Conservation (phyloP, 2,113 vertebrate species). For the Xiphophorus hellerii region DNA sequence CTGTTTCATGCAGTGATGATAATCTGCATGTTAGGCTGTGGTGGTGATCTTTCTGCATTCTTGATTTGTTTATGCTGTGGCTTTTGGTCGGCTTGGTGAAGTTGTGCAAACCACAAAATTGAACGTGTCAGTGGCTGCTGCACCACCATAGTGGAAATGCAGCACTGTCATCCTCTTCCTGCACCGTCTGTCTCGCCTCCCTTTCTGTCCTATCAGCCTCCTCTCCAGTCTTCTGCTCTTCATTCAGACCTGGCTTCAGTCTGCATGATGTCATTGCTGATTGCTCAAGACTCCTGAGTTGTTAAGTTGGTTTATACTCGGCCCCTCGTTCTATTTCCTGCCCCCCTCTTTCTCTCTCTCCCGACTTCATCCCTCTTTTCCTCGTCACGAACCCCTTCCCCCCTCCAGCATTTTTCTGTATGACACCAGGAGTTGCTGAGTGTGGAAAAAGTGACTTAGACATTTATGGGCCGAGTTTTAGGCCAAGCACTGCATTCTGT, state of each 20-base stretch:
- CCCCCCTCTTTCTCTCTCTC: slow-evolving; percentile 19
- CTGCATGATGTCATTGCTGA: slow-evolving; percentile 67
- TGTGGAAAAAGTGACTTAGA: slow-evolving; percentile 72
- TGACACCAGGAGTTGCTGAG: slow-evolving; percentile 61
- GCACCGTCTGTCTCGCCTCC: slow-evolving; percentile 10
- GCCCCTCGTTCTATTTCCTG: slow-evolving; percentile 18
- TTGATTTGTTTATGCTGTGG: slow-evolving; percentile 18
- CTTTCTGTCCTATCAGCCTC: slow-evolving; percentile 25
- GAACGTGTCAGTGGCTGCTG: slow-evolving; percentile 47
- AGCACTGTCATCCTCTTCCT: slow-evolving; percentile 64
- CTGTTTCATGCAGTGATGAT: slow-evolving; percentile 3
- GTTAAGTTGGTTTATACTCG: slow-evolving; percentile 56
- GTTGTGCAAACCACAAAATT: slow-evolving; percentile 40
- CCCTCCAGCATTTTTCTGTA: slow-evolving; percentile 51
- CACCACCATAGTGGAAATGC: slow-evolving; percentile 55
- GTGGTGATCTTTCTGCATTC: slow-evolving; percentile 23
- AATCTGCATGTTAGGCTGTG: slow-evolving; percentile 10
- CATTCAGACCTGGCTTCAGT: slow-evolving; percentile 29
- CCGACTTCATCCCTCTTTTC: slow-evolving; percentile 16
- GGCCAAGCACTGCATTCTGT: slow-evolving; percentile 55
- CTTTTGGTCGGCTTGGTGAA: slow-evolving; percentile 33
- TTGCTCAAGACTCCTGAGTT: slow-evolving; percentile 43
- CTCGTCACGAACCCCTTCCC: slow-evolving; percentile 16
- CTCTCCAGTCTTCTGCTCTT: slow-evolving; percentile 26
- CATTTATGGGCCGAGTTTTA: slow-evolving; percentile 63